Base-by-base conservation (phyloP, 2,888 invertebrate genomes). In the Abscondita cerata region DNA sequence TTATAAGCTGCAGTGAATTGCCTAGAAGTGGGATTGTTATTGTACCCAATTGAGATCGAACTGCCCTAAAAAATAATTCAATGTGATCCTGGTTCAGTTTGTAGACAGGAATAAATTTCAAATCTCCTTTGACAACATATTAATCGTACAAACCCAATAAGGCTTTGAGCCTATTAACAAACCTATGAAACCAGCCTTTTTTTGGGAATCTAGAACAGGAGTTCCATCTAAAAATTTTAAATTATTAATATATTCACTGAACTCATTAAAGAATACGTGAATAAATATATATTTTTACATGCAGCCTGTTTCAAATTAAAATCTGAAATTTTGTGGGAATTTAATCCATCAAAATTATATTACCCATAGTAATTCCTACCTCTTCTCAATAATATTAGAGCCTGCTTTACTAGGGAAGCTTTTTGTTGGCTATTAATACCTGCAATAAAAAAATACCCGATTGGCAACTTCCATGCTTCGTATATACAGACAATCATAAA, bases 301-400 rank as follows among this genome's bases (percentile, higher is more conserved):
- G 54, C 38, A 65, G 68, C 64, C 11, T 57, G 25, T 57, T 66
- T 67, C 40, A 60, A 66, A 41, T 63, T 60, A 31, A 19, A 44
- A 6, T 36, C 34, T 44, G 64, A 40, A 13, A 63, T 40, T 48
- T 66, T 66, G 51, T 64, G 66, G 12, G 65, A 65, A 64, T 73
- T 72, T 8, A 71, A 59, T 13, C 72, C 59, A 61, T 73, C 72
- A 52, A 73, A 40, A 72, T 73, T 5, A 73, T n/a, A 16, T 67
- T 58, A 6, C 67, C 48, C 34, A 69, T 53, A 15, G 16, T 38
- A 16, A 68, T 68, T 8, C 69, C 71, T 38, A 63, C 60, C 36
- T 70, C 66, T 54, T 65, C n/a, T 38, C 56, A 67, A 16, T 59
- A 67, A 62, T 31, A 52, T 50, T 38, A 71, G 59, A 50, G 64